phyloP scores from a whole-genome alignment of 2,113 vertebrate genomes.

The Sinocyclocheilus anshuiensis region DNA sequence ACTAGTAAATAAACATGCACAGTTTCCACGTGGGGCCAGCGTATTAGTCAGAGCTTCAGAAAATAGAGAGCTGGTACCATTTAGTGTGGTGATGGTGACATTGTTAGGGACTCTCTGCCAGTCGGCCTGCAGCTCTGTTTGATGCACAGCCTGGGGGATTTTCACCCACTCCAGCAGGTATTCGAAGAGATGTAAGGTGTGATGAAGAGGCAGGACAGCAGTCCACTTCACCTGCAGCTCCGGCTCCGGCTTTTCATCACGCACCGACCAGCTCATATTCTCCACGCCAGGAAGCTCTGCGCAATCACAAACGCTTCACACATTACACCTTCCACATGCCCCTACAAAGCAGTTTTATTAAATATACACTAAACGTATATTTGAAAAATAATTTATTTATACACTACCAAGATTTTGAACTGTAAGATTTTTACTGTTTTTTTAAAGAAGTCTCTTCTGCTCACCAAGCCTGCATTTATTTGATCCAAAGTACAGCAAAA shows the following conservation, averaged over 20 bases:
- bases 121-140: conserved; percentile 58
- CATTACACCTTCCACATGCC: background rate
- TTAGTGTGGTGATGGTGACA: conserved; percentile 67
- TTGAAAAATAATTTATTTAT: no score
- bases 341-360: background rate
- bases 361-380: no score
- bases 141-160: conserved; percentile 48
- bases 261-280: conserved; percentile 66
- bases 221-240: conserved; percentile 81
- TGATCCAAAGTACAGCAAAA: no score
- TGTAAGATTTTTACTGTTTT: no score
- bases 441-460: no score
- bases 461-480: no score
- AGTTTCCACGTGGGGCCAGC: background rate
- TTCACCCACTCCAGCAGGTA: conserved; percentile 86
- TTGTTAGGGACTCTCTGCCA: conserved; percentile 82
- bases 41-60: background rate
- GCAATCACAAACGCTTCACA: background rate
- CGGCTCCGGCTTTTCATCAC: conserved; percentile 49
- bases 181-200: conserved; percentile 57
- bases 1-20: background rate
- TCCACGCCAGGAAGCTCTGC: conserved; percentile 66
- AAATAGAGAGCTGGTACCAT: conserved; percentile 73
- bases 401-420: no score
- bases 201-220: conserved; percentile 2